Conservation (phyloP, 2,113 vertebrate genomes). For the Myotis brandtii region DNA sequence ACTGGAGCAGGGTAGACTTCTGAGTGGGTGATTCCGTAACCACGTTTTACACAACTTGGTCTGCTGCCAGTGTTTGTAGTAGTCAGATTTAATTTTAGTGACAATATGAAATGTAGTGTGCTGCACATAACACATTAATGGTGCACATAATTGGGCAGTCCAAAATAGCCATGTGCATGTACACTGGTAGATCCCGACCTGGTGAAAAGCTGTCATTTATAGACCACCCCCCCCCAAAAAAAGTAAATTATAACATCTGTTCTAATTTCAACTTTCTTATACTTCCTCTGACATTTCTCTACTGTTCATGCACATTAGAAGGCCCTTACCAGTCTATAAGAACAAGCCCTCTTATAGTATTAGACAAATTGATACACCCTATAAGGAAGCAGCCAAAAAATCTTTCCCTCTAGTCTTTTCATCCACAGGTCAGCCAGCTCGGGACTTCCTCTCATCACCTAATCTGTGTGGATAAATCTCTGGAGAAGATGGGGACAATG, state of each 20-base stretch:
- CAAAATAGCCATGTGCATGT: conserved; percentile 68
- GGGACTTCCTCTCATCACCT: background rate
- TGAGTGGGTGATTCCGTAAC: background rate
- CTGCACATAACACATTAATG: conserved; percentile 82
- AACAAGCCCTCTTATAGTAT: background rate
- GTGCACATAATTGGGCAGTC: conserved; percentile 76
- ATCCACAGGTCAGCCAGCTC: background rate
- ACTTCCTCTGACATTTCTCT: conserved; percentile 22
- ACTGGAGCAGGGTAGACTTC: background rate
- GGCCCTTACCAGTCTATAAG: background rate
- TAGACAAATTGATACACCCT: background rate
- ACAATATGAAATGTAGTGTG: conserved; percentile 78
- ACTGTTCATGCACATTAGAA: background rate
- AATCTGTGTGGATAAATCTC: background rate
- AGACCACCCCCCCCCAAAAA: background rate
- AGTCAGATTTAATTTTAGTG: conserved; percentile 82
- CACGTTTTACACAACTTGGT: conserved; percentile 56
- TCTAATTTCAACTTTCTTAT: conserved; percentile 10
- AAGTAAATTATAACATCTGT: conserved; percentile 49
- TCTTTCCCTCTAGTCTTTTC: background rate
- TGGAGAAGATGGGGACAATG: background rate
- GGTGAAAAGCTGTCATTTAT: conserved; percentile 59
- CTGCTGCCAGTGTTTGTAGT: conserved; percentile 65
- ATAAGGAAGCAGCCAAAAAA: background rate
- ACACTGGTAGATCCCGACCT: conserved; percentile 66